Evolutionary conservation across 1,140 invertebrate genomes (phyloP).

Genomic region (Nixonia krombeini): DNA sequence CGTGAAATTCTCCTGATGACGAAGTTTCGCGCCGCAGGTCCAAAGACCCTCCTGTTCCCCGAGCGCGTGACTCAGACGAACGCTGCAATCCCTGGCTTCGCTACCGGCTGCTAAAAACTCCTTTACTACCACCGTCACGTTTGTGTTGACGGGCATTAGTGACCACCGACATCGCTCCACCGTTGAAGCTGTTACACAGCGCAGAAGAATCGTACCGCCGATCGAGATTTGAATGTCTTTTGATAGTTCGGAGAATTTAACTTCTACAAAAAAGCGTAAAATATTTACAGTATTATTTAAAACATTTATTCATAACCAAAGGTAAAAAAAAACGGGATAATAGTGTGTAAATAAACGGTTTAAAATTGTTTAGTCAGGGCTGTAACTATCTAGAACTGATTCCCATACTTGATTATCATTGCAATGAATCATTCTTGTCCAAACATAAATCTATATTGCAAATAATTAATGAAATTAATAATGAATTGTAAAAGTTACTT

Average conservation of each 20-base stretch:
- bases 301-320: too few relatives aligned
- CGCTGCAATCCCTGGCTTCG: slow-evolving; percentile 66
- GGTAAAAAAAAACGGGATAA: too few relatives aligned
- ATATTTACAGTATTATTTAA: too few relatives aligned
- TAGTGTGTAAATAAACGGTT: too few relatives aligned
- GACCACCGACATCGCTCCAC: slow-evolving; percentile 70
- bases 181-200: slow-evolving; percentile 60
- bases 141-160: slow-evolving; percentile 62
- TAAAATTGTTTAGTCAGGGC: too few relatives aligned
- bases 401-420: too few relatives aligned
- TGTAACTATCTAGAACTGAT: too few relatives aligned
- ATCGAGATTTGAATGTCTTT: slow-evolving; percentile 67
- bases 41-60: slow-evolving; percentile 50
- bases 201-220: slow-evolving; percentile 60
- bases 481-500: too few relatives aligned
- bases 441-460: too few relatives aligned
- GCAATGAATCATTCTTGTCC: too few relatives aligned
- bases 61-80: slow-evolving; percentile 61
- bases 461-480: too few relatives aligned
- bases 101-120: slow-evolving; percentile 62
- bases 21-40: slow-evolving; percentile 9
- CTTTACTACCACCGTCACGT: slow-evolving; percentile 67
- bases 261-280: slow-evolving; percentile 58
- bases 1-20: slow-evolving; percentile 60
- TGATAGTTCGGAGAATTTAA: slow-evolving; percentile 66